phyloP scores from a whole-genome alignment of 2,113 vertebrate species.

The Lepus americanus region DNA sequence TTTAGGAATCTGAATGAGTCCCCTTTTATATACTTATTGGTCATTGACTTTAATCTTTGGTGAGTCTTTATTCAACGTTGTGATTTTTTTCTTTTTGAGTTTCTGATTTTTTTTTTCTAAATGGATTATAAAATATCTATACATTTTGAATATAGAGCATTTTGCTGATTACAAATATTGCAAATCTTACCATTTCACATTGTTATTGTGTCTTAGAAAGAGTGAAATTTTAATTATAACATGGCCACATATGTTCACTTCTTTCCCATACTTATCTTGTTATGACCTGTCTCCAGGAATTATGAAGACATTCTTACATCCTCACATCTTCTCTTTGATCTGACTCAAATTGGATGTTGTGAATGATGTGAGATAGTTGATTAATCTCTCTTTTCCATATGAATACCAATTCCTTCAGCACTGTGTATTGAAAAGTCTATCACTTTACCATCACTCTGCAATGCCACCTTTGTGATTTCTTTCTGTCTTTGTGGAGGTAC shows the following conservation, averaged over 20 bases:
- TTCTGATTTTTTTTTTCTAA: not conserved
- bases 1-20: not conserved
- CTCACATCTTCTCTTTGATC: constrained; percentile 2
- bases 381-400: not conserved
- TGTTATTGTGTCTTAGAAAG: not conserved
- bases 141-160: not conserved
- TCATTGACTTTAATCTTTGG: not conserved
- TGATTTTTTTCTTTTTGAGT: not conserved
- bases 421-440: not conserved
- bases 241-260: not conserved
- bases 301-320: not conserved
- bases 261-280: not conserved
- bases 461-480: not conserved
- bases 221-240: not conserved
- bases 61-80: not conserved
- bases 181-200: not conserved
- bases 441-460: not conserved
- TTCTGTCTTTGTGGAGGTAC: not conserved
- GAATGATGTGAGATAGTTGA: not conserved
- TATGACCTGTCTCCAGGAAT: not conserved
- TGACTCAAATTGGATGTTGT: not conserved
- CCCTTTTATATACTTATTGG: not conserved
- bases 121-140: not conserved
- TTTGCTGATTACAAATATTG: not conserved
- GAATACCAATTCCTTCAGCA: not conserved